Conservation (phyloP, 2,797 vertebrate species). For the Coendou prehensilis region DNA sequence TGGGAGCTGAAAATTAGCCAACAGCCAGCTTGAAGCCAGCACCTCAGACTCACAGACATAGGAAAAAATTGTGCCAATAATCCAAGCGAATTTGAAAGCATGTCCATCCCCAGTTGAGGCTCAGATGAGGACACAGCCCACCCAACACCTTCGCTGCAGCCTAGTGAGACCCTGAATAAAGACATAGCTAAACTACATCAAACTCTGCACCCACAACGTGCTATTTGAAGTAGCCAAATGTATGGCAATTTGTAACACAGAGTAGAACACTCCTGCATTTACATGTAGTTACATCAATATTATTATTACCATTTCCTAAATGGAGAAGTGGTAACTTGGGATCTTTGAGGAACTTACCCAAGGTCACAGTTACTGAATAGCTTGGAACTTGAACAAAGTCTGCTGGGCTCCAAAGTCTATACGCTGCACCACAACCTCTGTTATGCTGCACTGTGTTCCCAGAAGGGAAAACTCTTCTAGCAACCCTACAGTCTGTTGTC, state of each 20-base stretch:
- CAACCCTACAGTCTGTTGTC: neutral
- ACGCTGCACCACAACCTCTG: neutral
- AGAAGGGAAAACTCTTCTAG: no score
- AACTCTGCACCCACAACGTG: neutral
- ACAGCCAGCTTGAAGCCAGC: neutral
- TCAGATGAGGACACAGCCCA: neutral
- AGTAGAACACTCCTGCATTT: neutral
- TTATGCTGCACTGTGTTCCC: rapidly evolving
- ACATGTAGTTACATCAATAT: neutral
- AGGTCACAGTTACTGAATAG: neutral
- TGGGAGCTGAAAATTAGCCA: neutral
- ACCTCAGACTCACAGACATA: neutral
- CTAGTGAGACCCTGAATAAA: neutral
- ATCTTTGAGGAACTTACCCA: neutral
- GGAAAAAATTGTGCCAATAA: neutral
- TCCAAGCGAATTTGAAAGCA: neutral
- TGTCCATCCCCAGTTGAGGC: neutral
- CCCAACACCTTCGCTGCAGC: neutral
- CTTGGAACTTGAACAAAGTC: neutral
- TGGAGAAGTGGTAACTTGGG: neutral
- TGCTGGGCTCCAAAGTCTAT: neutral
- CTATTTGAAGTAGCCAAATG: neutral
- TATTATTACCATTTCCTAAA: neutral
- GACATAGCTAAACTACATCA: neutral
- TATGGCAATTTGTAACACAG: neutral